These are phyloP conservation scores for Lepidocyrtinus sp. DNA, from an alignment of 2,888 invertebrate species.

Conservation along the genomic window DNA sequence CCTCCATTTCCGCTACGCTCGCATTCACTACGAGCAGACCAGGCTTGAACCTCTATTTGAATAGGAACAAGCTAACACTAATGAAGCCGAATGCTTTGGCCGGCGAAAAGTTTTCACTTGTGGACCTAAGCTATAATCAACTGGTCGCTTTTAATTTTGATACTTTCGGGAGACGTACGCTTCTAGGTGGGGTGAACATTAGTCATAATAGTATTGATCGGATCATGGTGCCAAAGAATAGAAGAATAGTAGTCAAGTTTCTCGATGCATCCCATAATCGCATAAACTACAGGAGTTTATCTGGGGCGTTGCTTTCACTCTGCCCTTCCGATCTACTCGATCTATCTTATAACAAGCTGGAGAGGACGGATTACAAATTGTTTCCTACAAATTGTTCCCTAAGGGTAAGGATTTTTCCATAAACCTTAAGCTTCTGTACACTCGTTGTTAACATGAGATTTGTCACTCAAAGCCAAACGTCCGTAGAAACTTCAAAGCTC, in stretches of 20 bases:
- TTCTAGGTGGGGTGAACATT: slow-evolving; percentile 84
- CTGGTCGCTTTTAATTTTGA: slow-evolving; percentile 83
- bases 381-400: slow-evolving; percentile 69
- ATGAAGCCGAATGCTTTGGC: slow-evolving; percentile 84
- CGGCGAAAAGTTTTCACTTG: slow-evolving; percentile 72
- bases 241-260: slow-evolving; percentile 80
- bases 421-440: background rate
- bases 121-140: slow-evolving; percentile 68
- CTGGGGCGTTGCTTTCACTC: slow-evolving; percentile 54
- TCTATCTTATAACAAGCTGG: slow-evolving; percentile 83
- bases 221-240: slow-evolving; percentile 76
- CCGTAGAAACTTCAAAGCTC: background rate
- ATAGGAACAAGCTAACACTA: slow-evolving; percentile 81
- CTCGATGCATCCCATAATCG: slow-evolving; percentile 83
- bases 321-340: slow-evolving; percentile 80
- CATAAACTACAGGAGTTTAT: slow-evolving; percentile 72
- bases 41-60: slow-evolving; percentile 78
- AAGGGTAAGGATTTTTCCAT: slow-evolving; percentile 59
- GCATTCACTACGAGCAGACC: slow-evolving; percentile 51
- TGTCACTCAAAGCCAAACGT: no score
- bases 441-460: no score
- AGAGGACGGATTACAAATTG: slow-evolving; percentile 75
- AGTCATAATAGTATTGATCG: slow-evolving; percentile 84
- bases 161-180: slow-evolving; percentile 82
- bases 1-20: slow-evolving; percentile 48